Evolutionary conservation across 2,888 invertebrate species (phyloP).

Genomic region (Iselma pallidipennis): DNA sequence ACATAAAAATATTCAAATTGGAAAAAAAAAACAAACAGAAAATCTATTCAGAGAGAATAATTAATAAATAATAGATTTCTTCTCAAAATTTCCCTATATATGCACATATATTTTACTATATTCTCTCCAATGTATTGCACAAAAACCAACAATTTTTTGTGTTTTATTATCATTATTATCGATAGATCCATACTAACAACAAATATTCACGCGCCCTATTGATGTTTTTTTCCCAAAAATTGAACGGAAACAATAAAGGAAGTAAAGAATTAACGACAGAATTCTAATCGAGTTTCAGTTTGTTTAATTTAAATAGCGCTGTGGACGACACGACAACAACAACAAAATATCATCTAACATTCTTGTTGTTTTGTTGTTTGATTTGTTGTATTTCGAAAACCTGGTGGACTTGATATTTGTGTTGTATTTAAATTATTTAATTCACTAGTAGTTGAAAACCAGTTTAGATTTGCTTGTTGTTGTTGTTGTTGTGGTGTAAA

Average conservation of each 20-base stretch:
- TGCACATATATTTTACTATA: too few species aligned
- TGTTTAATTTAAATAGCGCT: too few species aligned
- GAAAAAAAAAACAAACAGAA: too few species aligned
- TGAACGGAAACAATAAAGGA: not conserved
- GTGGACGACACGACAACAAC: not conserved
- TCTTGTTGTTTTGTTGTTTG: constrained; percentile 54
- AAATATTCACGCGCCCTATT: too few species aligned
- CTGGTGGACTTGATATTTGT: constrained; percentile 55
- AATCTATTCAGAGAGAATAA: not conserved
- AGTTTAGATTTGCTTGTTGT: constrained; percentile 43
- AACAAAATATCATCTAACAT: constrained; percentile 46
- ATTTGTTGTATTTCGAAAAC: constrained; percentile 51
- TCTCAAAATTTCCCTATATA: too few species aligned
- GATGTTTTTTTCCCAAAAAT: too few species aligned
- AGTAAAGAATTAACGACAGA: too few species aligned
- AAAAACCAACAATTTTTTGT: not conserved
- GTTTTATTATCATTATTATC: not conserved
- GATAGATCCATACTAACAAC: constrained; percentile 2
- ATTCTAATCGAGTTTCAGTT: too few species aligned
- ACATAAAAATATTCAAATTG: too few species aligned
- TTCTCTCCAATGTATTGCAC: not conserved
- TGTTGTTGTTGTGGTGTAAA: constrained; percentile 32
- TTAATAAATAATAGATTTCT: too few species aligned
- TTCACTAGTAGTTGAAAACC: constrained; percentile 47
- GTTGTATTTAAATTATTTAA: constrained; percentile 38